Conservation (phyloP, 2,113 vertebrate genomes). For the Sinocyclocheilus maitianheensis region DNA sequence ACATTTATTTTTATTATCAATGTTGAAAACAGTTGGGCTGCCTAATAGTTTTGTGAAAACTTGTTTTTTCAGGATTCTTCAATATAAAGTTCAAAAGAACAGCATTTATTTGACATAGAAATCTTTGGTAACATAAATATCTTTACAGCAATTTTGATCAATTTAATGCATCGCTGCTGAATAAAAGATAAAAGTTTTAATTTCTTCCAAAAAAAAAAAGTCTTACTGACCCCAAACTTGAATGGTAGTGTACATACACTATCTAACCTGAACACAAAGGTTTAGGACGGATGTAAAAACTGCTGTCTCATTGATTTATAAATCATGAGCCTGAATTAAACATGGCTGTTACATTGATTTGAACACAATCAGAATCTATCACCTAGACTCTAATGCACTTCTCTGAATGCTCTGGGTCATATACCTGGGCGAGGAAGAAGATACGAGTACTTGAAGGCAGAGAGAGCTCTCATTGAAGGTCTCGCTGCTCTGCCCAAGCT, state of each 20-base stretch:
- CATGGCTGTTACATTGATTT: background rate
- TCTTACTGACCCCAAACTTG: no score
- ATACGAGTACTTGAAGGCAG: constrained; percentile 89
- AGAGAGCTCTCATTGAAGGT: constrained; percentile 83
- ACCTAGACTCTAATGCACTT: background rate
- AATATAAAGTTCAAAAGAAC: no score
- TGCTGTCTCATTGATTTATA: background rate
- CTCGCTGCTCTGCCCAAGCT: constrained; percentile 77
- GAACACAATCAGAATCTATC: background rate
- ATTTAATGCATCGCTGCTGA: no score
- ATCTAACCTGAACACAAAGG: background rate
- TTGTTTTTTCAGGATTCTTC: no score
- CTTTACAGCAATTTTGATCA: no score
- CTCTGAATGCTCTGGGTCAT: background rate
- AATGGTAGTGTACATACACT: background rate
- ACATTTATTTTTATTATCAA: no score
- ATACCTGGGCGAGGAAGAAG: constrained; percentile 91
- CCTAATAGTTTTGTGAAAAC: no score
- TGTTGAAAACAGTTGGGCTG: no score
- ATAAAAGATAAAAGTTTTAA: no score
- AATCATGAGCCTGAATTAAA: constrained; percentile 12
- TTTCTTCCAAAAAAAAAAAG: no score
- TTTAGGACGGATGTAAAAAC: background rate
- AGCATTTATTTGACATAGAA: no score
- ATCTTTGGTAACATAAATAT: no score